Base-by-base conservation (phyloP, 2,113 vertebrate genomes). In the Solea senegalensis region DNA sequence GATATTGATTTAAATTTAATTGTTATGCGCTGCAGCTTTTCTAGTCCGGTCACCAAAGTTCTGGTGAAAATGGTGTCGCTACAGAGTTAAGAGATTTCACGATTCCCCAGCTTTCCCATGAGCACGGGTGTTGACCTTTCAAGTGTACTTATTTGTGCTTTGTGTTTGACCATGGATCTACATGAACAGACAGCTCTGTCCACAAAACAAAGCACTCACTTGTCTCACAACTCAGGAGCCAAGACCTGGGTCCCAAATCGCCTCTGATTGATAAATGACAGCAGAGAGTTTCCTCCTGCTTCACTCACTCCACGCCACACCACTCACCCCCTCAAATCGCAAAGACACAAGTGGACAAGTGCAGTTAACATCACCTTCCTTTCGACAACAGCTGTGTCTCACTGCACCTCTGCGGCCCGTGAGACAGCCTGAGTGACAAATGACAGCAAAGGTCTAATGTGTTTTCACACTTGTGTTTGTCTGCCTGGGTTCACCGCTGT, bases 231-330 rank as follows among this genome's bases (percentile, higher is more conserved):
- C 8, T 27, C 56, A 9, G 15, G 13, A 72, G 74, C 62, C 63
- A 27, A 26, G 45, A 64, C 59, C 76, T 72, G 51, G 4, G 8
- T 74, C 72, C 71, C 12, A 26, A 57, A 74, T 80, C 81, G 73
- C 77, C 63, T 63, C 72, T 69, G 77, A 83, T 69, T 83, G 83
- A 86, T 72, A 83, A 86, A 84, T 81, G 85, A 80, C 85, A 83
- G 65, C 21, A 1, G 69, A 68, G 69, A 28, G 58, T 60, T 62
- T 69, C 81, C 69, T 43, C 56, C 62, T 69, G 76, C 76, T 80
- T 41, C 2, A 15, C 67, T 43, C 45, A 2, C 49, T 45, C 51
- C 34, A 44, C 61, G 68, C 66, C 64, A 58, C 67, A 51, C 81
- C 65, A 45, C 54, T 65, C 56, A 65, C 21, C 64, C 62, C 12